A percentile compares a stretch with the other conserved stretches of the same genome.
phyloP scores from a whole-genome alignment of 1,140 invertebrate genomes.

The Scaptomyza hsui region DNA sequence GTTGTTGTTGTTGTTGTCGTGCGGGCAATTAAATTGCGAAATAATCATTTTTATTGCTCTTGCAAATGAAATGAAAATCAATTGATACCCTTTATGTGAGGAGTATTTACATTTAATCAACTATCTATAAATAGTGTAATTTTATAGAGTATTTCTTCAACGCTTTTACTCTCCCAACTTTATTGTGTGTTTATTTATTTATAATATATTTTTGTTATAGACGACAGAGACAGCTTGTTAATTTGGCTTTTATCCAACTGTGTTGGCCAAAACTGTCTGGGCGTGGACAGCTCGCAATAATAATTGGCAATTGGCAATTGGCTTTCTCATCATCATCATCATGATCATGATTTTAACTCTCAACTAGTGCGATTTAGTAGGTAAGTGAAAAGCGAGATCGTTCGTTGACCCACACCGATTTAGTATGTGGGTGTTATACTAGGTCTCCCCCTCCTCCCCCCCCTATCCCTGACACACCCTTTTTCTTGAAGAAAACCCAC shows the following conservation, averaged over 20 bases:
- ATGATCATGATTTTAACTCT: no score
- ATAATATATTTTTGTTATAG: slow-evolving; percentile 14
- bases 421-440: slow-evolving; percentile 25
- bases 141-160: background rate
- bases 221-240: slow-evolving; percentile 55
- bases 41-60: slow-evolving; percentile 76
- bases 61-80: slow-evolving; percentile 76
- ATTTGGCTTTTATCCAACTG: slow-evolving; percentile 57
- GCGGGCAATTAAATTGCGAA: slow-evolving; percentile 76
- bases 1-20: slow-evolving; percentile 25
- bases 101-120: no score
- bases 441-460: background rate
- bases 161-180: background rate
- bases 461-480: background rate
- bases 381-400: slow-evolving; percentile 1
- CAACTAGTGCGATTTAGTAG: no score
- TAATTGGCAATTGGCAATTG: slow-evolving; percentile 43
- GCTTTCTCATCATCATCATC: slow-evolving; percentile 63
- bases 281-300: slow-evolving; percentile 73
- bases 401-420: slow-evolving; percentile 40
- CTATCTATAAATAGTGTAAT: no score
- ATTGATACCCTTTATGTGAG: slow-evolving; percentile 24
- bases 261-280: slow-evolving; percentile 29
- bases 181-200: slow-evolving; percentile 8
- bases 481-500: background rate